A percentile compares a stretch with the other conserved stretches of the same genome.
Evolutionary conservation across 2,797 vertebrate genomes (phyloP).

Genomic region (Syngnathus rostellatus): DNA sequence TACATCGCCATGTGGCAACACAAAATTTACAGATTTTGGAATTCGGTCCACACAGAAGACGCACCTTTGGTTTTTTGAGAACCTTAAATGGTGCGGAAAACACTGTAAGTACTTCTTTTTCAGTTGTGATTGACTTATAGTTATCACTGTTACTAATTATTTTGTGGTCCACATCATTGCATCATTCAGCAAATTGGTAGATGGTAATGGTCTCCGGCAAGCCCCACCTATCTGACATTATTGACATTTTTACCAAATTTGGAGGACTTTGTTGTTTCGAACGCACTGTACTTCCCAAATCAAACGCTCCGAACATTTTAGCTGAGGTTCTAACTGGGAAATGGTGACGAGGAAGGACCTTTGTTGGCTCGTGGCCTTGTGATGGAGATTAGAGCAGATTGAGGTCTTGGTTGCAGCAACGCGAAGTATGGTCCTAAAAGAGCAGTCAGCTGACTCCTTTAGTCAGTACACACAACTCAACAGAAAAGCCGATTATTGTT

Average conservation of each 20-base stretch:
- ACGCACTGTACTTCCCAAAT: not conserved
- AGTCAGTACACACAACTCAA: not conserved
- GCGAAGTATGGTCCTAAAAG: conserved; percentile 30
- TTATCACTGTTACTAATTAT: not conserved
- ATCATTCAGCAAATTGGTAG: not conserved
- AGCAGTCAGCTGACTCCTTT: conserved; percentile 39
- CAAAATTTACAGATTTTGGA: too few relatives aligned
- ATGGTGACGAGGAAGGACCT: not conserved
- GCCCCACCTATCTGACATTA: not conserved
- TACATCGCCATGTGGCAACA: too few relatives aligned
- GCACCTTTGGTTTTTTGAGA: too few relatives aligned
- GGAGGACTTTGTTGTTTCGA: not conserved
- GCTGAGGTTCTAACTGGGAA: not conserved
- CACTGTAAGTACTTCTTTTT: not conserved
- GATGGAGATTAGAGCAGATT: conserved; percentile 58
- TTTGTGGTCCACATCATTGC: not conserved
- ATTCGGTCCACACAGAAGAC: too few relatives aligned
- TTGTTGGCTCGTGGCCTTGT: conserved; percentile 36
- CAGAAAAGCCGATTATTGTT: not conserved
- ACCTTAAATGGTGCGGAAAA: too few relatives aligned
- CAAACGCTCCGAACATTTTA: not conserved
- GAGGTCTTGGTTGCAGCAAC: conserved; percentile 28
- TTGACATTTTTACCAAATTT: not conserved
- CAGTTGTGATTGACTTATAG: not conserved
- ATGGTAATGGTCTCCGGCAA: not conserved